A percentile compares a stretch with the other conserved stretches of the same genome.
These are phyloP conservation scores for Meriones unguiculatus DNA, from an alignment of 2,113 vertebrate species.

Conservation along the genomic window DNA sequence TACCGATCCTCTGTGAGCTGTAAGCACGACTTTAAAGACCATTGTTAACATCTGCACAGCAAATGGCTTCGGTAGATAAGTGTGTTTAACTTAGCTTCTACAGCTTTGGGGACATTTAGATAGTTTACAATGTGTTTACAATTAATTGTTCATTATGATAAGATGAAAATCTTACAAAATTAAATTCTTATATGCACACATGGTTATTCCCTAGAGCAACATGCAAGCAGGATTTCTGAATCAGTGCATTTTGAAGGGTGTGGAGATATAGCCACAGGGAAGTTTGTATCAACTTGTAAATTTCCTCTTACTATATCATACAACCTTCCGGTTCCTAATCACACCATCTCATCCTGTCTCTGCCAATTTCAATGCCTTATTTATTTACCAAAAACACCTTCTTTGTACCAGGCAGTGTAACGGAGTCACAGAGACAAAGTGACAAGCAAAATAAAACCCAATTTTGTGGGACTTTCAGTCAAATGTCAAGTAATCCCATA, in stretches of 20 bases:
- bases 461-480: not conserved
- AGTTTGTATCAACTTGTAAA: not conserved
- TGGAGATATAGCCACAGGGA: not conserved
- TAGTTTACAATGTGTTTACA: slow-evolving; percentile 20
- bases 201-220: slow-evolving; percentile 44
- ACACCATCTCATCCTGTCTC: not conserved
- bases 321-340: not conserved
- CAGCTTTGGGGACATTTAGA: slow-evolving; percentile 3
- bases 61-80: slow-evolving; percentile 14
- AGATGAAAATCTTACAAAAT: not conserved
- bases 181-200: not conserved
- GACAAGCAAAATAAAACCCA: not conserved
- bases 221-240: not conserved
- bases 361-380: not conserved
- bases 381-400: not conserved
- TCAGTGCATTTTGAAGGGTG: not conserved
- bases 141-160: slow-evolving; percentile 33
- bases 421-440: not conserved
- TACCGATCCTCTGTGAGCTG: not conserved
- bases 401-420: not conserved
- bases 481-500: not conserved
- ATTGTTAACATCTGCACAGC: slow-evolving; percentile 37
- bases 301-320: not conserved
- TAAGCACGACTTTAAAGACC: slow-evolving; percentile 33
- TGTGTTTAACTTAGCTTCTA: slow-evolving; percentile 36